A percentile compares a stretch with the other conserved stretches of the same genome.
Evolutionary conservation across 2,113 vertebrate species (phyloP).

Genomic region (Uria lomvia): DNA sequence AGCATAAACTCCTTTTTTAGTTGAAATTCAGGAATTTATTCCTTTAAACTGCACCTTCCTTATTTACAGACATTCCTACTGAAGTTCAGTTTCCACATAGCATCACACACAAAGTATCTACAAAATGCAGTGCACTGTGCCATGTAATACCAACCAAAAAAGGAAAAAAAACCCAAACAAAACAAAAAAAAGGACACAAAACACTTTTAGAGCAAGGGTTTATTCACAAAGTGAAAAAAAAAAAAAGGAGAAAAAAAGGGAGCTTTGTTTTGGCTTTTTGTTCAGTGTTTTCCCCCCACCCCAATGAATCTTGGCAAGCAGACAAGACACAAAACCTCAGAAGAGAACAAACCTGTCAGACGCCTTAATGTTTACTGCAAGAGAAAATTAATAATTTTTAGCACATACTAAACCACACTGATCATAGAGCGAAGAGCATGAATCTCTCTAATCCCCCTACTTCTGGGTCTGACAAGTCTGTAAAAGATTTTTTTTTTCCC

Average conservation of each 20-base stretch:
- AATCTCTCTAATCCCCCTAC: not conserved
- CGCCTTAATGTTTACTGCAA: not conserved
- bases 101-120: not conserved
- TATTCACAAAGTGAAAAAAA: not conserved
- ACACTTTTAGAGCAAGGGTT: not conserved
- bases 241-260: accelerated
- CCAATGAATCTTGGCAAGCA: not conserved
- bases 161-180: accelerated
- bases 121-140: not conserved
- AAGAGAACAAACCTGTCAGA: not conserved
- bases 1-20: not conserved
- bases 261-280: not conserved
- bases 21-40: not conserved
- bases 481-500: not conserved
- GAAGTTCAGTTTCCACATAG: not conserved
- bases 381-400: not conserved
- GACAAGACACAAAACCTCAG: not conserved
- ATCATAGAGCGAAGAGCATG: not conserved
- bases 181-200: not conserved
- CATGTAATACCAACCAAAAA: not conserved
- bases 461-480: not conserved
- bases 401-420: not conserved
- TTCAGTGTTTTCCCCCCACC: not conserved
- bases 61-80: not conserved
- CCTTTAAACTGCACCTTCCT: not conserved